A percentile compares a stretch with the other conserved stretches of the same genome.
These are phyloP conservation scores for Drosophila cardini DNA, from an alignment of 1,140 invertebrate genomes.

Conservation along the genomic window DNA sequence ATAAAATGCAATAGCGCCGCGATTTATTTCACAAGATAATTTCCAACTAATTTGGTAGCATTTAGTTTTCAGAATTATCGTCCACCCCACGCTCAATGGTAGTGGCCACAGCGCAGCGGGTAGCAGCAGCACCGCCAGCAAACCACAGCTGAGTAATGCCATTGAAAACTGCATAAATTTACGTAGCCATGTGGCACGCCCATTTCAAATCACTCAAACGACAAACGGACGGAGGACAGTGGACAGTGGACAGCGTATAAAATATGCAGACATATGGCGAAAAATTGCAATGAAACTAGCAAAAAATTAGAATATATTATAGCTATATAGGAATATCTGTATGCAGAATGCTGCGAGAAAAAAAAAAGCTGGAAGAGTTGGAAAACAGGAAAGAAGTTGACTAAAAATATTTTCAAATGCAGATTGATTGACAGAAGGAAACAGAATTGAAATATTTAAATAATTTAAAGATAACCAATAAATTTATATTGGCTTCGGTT, in stretches of 20 bases:
- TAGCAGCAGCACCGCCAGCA: background rate
- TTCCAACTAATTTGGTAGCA: slow-evolving; percentile 80
- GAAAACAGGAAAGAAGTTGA: slow-evolving; percentile 1
- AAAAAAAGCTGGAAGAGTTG: background rate
- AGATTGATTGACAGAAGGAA: background rate
- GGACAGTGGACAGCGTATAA: slow-evolving; percentile 35
- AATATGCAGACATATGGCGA: slow-evolving; percentile 62
- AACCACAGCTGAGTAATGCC: slow-evolving; percentile 69
- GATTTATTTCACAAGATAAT: slow-evolving; percentile 77
- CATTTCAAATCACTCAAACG: slow-evolving; percentile 70
- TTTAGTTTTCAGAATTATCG: slow-evolving; percentile 74
- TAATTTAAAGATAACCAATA: background rate
- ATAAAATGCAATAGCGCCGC: slow-evolving; percentile 70
- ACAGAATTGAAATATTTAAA: background rate
- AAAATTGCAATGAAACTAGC: slow-evolving; percentile 30
- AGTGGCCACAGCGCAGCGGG: slow-evolving; percentile 38
- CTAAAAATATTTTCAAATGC: background rate
- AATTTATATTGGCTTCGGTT: background rate
- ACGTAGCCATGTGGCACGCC: slow-evolving; percentile 50
- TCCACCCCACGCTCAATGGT: slow-evolving; percentile 18
- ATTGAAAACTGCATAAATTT: slow-evolving; percentile 82
- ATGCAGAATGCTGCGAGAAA: background rate
- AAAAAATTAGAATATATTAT: slow-evolving; percentile 12
- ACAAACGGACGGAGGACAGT: no score
- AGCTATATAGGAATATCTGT: background rate